A percentile compares a stretch with the other conserved stretches of the same genome.
Evolutionary conservation across 2,797 vertebrate species (phyloP).

Genomic region (Myotis pilosus): DNA sequence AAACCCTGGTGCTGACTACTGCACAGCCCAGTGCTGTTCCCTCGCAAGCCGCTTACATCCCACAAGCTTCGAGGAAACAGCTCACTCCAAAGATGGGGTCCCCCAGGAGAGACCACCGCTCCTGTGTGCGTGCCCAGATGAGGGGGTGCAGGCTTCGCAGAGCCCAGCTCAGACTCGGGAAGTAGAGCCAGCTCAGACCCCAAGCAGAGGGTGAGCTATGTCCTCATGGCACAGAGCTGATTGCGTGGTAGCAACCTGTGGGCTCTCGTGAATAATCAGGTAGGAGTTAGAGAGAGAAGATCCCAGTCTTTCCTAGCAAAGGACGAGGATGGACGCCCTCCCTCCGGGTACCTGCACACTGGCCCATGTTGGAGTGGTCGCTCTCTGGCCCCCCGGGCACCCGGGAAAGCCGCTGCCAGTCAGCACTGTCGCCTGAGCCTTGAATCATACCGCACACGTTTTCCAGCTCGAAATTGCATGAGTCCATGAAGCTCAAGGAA

Average conservation of each 20-base stretch:
- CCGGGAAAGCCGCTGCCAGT: slow-evolving; percentile 85
- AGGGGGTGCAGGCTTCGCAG: background rate
- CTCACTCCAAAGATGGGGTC: background rate
- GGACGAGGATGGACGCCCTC: background rate
- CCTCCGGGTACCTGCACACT: slow-evolving; percentile 87
- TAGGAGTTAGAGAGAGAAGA: background rate
- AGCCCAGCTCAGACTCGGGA: background rate
- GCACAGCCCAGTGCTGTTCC: background rate
- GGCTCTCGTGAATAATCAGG: background rate
- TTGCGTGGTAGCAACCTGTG: background rate
- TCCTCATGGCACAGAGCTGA: background rate
- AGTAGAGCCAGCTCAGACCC: background rate
- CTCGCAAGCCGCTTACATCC: background rate
- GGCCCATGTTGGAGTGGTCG: slow-evolving; percentile 91
- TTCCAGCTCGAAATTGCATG: slow-evolving; percentile 93
- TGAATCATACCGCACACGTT: slow-evolving; percentile 97
- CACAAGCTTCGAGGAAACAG: background rate
- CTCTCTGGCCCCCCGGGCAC: slow-evolving; percentile 84
- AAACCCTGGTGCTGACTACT: background rate
- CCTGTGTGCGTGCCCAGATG: background rate
- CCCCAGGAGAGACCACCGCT: background rate
- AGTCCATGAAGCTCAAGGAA: slow-evolving; percentile 92
- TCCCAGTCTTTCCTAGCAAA: background rate
- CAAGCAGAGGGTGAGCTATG: background rate
- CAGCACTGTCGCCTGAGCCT: slow-evolving; percentile 82